Percentiles rank a stretch among this genome's conserved stretches.
Evolutionary conservation across 2,888 invertebrate species (phyloP).

Genomic region (Micoletzkya japonica): DNA sequence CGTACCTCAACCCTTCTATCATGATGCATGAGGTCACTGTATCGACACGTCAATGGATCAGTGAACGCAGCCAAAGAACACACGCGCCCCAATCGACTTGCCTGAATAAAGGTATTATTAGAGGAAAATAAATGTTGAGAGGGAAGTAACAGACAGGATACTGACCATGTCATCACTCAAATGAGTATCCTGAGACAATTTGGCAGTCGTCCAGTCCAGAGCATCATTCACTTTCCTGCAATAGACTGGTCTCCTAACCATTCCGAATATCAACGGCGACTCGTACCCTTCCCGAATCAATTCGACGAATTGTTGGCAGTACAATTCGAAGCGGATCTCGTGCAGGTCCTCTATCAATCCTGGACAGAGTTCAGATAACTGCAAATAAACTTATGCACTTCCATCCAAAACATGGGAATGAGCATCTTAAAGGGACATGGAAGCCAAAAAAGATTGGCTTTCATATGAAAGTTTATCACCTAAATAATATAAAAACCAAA

Average conservation of each 20-base stretch:
- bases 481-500: too few species aligned
- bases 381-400: not conserved
- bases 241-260: too few species aligned
- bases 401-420: not conserved
- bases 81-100: not conserved
- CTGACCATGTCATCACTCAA: constrained; percentile 10
- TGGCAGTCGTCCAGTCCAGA: constrained; percentile 3
- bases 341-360: not conserved
- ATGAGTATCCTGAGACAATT: constrained; percentile 1
- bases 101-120: not conserved
- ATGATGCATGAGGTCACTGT: constrained; percentile 17
- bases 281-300: constrained; percentile 14
- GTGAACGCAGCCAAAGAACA: constrained; percentile 19
- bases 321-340: constrained; percentile 7
- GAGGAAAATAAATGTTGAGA: not conserved
- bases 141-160: not conserved
- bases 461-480: too few species aligned
- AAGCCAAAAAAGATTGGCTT: too few species aligned
- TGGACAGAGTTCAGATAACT: constrained; percentile 9
- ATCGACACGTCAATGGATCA: constrained; percentile 9
- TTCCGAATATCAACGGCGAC: not conserved
- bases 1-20: too few species aligned
- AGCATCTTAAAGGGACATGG: too few species aligned
- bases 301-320: constrained; percentile 19
- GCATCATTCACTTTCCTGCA: constrained; percentile 9